These are phyloP conservation scores for Furcifer pardalis DNA, from an alignment of 2,797 vertebrate species.

Conservation along the genomic window DNA sequence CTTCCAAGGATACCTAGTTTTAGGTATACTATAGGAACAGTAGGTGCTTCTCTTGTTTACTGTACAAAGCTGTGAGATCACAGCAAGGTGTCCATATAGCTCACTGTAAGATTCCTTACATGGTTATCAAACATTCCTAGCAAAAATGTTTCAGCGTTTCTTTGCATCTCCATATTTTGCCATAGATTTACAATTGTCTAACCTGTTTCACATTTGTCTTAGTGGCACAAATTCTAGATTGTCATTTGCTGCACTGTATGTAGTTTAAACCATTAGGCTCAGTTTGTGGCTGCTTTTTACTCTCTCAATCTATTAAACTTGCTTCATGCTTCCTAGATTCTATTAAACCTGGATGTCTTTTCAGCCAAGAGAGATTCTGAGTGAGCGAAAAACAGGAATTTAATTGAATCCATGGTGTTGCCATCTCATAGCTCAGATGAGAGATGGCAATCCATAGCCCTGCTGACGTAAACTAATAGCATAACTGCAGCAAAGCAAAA, in stretches of 20 bases:
- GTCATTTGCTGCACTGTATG: conserved; percentile 68
- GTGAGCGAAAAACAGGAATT: conserved; percentile 59
- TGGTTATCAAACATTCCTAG: conserved; percentile 66
- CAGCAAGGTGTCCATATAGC: not conserved
- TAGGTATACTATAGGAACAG: not conserved
- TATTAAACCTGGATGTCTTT: conserved; percentile 47
- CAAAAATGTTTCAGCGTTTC: conserved; percentile 67
- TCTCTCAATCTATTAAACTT: conserved; percentile 45
- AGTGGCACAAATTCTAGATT: conserved; percentile 71
- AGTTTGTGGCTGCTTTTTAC: conserved; percentile 73
- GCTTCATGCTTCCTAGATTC: conserved; percentile 49
- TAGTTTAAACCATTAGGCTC: conserved; percentile 73
- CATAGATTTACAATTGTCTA: conserved; percentile 70
- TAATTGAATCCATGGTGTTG: conserved; percentile 52
- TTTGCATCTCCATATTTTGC: conserved; percentile 73
- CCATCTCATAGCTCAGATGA: conserved; percentile 18
- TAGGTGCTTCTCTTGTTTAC: not conserved
- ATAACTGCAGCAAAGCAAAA: conserved; percentile 41
- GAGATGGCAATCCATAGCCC: conserved; percentile 16
- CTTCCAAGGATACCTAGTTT: not conserved
- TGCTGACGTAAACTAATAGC: conserved; percentile 34
- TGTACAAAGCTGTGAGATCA: not conserved
- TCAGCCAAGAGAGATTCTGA: conserved; percentile 40
- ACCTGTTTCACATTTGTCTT: conserved; percentile 68
- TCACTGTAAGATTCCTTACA: conserved; percentile 47